A percentile compares a stretch with the other conserved stretches of the same genome.
phyloP scores from a whole-genome alignment of 2,888 invertebrate species.

The Catocala nupta region DNA sequence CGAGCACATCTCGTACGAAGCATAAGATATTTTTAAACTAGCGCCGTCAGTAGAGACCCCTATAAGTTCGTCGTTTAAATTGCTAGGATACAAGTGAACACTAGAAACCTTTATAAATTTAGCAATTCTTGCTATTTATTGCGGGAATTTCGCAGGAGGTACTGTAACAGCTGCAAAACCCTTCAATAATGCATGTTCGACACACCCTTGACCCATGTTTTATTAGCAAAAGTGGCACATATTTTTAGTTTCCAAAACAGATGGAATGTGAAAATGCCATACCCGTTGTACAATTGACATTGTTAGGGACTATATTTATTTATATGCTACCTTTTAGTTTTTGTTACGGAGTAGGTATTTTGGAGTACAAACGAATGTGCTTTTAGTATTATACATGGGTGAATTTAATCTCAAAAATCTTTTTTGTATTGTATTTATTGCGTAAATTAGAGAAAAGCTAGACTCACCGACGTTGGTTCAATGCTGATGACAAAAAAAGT shows the following conservation, averaged over 20 bases:
- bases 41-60: not conserved
- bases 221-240: constrained; percentile 21
- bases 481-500: too few relatives aligned
- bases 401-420: too few relatives aligned
- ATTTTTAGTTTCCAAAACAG: constrained; percentile 19
- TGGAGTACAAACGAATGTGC: not conserved
- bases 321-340: not conserved
- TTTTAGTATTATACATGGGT: too few relatives aligned
- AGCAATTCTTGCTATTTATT: constrained; percentile 17
- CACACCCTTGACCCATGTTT: constrained; percentile 26
- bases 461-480: too few relatives aligned
- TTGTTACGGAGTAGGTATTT: not conserved
- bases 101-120: constrained; percentile 28
- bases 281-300: not conserved
- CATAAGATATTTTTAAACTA: constrained; percentile 1
- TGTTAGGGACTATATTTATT: not conserved
- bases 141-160: constrained; percentile 18
- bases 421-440: too few relatives aligned
- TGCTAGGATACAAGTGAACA: constrained; percentile 10
- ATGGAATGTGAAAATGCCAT: constrained; percentile 8
- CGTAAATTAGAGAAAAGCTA: too few relatives aligned
- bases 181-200: constrained; percentile 36
- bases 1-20: not conserved
- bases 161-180: constrained; percentile 36
- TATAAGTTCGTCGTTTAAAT: constrained; percentile 21